These are phyloP conservation scores for Zingel zingel DNA, from an alignment of 2,113 vertebrate genomes.

Conservation along the genomic window DNA sequence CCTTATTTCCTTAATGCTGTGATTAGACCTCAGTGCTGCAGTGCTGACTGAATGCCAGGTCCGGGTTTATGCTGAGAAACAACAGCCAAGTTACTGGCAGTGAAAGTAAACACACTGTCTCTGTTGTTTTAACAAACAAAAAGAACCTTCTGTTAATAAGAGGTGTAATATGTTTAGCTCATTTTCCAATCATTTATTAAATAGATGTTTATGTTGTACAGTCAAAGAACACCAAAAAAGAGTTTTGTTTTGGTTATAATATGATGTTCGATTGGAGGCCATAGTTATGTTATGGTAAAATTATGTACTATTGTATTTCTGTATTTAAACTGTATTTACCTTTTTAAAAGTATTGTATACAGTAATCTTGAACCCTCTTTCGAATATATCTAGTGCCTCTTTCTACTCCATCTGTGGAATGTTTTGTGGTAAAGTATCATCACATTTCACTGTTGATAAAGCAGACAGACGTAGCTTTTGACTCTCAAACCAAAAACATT, in stretches of 20 bases:
- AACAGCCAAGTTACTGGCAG: conserved; percentile 47
- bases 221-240: not conserved
- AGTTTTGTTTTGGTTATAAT: not conserved
- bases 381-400: not conserved
- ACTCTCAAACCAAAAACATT: conserved; percentile 41
- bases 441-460: conserved; percentile 7
- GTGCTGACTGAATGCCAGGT: conserved; percentile 57
- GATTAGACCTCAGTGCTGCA: conserved; percentile 61
- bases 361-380: not conserved
- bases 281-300: not conserved
- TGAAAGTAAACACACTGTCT: conserved; percentile 48
- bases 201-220: not conserved
- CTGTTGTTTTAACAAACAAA: conserved; percentile 42
- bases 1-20: conserved; percentile 63
- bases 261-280: not conserved
- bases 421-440: conserved; percentile 4
- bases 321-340: not conserved
- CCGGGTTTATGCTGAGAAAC: conserved; percentile 47
- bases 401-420: conserved; percentile 37
- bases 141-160: not conserved
- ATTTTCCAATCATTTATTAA: not conserved
- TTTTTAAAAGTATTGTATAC: not conserved
- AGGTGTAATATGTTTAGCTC: not conserved
- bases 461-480: conserved; percentile 2
- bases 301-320: not conserved